phyloP scores from a whole-genome alignment of 2,797 vertebrate species.

The Scolopax bukidnonensis region DNA sequence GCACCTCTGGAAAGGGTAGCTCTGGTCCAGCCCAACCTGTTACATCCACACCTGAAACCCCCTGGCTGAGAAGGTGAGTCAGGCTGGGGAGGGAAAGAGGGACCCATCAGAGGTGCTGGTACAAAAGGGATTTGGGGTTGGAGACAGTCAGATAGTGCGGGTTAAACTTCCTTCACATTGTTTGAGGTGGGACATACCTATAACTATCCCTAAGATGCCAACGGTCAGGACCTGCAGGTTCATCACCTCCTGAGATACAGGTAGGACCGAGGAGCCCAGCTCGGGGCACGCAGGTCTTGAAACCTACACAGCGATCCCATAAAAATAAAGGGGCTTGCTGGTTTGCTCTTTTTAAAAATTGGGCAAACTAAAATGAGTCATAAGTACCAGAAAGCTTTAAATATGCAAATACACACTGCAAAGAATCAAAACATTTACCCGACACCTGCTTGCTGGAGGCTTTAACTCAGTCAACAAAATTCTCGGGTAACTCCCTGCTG shows the following conservation, averaged over 20 bases:
- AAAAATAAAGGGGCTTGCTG: not conserved
- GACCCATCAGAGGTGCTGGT: not conserved
- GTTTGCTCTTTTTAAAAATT: slow-evolving; percentile 22
- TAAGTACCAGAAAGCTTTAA: slow-evolving; percentile 39
- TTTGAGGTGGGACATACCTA: not conserved
- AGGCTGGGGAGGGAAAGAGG: not conserved
- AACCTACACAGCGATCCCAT: not conserved
- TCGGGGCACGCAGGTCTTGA: fast-evolving
- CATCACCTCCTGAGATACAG: not conserved
- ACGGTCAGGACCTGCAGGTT: not conserved
- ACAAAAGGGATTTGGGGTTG: not conserved
- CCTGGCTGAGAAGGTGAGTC: too few species aligned
- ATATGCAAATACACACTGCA: slow-evolving; percentile 56
- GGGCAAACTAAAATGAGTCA: slow-evolving; percentile 11
- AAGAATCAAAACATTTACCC: slow-evolving; percentile 71
- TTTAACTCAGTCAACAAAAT: slow-evolving; percentile 64
- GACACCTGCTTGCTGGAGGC: slow-evolving; percentile 59
- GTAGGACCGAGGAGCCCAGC: not conserved
- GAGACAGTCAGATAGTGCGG: fast-evolving
- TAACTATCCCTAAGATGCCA: not conserved
- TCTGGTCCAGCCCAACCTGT: not conserved
- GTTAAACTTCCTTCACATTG: not conserved
- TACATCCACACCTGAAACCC: not conserved
- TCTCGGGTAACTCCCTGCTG: slow-evolving; percentile 32
- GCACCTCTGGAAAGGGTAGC: not conserved